phyloP scores from a whole-genome alignment of 1,140 invertebrate species.

The Lethrus apterus region DNA sequence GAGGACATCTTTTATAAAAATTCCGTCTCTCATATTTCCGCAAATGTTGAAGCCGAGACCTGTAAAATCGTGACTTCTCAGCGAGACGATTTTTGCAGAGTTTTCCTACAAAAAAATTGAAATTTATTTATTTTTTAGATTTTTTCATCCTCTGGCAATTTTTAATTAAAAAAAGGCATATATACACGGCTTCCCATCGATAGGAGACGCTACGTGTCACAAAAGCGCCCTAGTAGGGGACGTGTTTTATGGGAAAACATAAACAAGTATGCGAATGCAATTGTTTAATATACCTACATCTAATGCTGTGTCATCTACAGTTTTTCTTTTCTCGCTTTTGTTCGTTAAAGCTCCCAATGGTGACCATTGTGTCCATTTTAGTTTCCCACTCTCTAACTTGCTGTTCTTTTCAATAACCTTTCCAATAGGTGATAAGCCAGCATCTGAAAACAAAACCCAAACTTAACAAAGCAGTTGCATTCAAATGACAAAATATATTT shows the following conservation, averaged over 20 bases:
- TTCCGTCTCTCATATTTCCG: slow-evolving; percentile 83
- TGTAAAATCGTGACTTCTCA: slow-evolving; percentile 81
- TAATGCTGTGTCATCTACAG: slow-evolving; percentile 58
- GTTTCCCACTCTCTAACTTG: slow-evolving; percentile 27
- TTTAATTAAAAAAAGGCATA: neutral
- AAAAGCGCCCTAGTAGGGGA: neutral
- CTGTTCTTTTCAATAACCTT: slow-evolving; percentile 27
- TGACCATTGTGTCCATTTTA: slow-evolving; percentile 47
- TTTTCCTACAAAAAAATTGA: slow-evolving; percentile 27
- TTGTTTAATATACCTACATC: slow-evolving; percentile 46
- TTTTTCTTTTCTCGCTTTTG: slow-evolving; percentile 48
- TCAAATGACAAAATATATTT: too few species aligned
- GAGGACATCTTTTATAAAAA: slow-evolving; percentile 79
- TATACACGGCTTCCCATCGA: neutral
- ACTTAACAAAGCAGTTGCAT: too few species aligned
- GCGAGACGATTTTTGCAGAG: slow-evolving; percentile 56
- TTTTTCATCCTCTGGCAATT: neutral
- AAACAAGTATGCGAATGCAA: neutral
- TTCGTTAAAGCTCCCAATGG: slow-evolving; percentile 43
- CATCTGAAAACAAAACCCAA: slow-evolving; percentile 27
- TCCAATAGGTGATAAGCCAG: slow-evolving; percentile 22
- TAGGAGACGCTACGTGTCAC: neutral
- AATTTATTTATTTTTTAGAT: slow-evolving; percentile 10
- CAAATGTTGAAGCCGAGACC: slow-evolving; percentile 85
- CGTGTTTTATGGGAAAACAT: neutral